Base-by-base conservation (phyloP, 2,113 vertebrate species). In the Mastomys coucha region DNA sequence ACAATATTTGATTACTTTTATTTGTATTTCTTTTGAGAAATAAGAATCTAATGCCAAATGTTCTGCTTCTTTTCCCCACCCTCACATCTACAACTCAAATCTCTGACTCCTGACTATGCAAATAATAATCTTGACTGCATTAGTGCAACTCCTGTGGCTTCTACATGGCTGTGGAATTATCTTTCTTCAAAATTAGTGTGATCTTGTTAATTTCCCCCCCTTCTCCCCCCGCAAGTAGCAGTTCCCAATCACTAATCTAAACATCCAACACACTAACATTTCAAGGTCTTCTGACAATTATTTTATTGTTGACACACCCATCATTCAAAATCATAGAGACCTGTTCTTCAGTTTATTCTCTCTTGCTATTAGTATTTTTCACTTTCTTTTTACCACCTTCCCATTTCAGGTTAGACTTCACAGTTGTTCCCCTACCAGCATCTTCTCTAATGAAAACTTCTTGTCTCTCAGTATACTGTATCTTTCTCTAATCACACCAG, bases 1-100 rank as follows among this genome's bases (percentile, higher is more conserved):
- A 22, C 80, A 96, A 36, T 88, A 77, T 69, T 92, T 84, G 16
- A n/a, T 82, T 82, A 58, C 69, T 94, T 63, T 95, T 58, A 33
- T 88, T 12, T 75, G 42, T 39, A n/a, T 69, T 76, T 82, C 56
- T 82, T 60, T 39, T 60, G 80, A 60, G 22, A 60, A 60, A 51
- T 36, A 70, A 51, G 31, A 87, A 69, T 84, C 33, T 17, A 72
- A 10, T 58, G 65, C 4, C 42, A 33, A 45, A 39, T 13, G 39
- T n/a, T 49, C 9, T 51, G 17, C 31, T 63, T 72, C 45, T 96
- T 95, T 88, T 33, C 9, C n/a, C 36, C n/a, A 49, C 87, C 51
- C 93, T 96, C 31, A 82, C 53, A 93, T 58, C 11, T 14, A 60
- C 31, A 84, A 28, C 88, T 93, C 72, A 87, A 90, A 81, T 42